A percentile compares a stretch with the other conserved stretches of the same genome.
phyloP scores from a whole-genome alignment of 2,888 invertebrate species.

The Saturnia japonica region DNA sequence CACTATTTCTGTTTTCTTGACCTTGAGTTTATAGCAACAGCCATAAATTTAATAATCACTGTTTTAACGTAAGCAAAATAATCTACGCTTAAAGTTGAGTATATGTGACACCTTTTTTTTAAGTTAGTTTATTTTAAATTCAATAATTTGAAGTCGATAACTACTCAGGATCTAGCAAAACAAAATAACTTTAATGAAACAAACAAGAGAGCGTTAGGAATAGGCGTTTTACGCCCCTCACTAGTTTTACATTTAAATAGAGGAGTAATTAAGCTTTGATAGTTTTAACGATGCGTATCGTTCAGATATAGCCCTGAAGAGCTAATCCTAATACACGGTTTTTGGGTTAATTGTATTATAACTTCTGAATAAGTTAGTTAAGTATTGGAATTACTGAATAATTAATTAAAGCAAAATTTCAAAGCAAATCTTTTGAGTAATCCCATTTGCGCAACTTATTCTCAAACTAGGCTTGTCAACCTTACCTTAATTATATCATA shows the following conservation, averaged over 20 bases:
- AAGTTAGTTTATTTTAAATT: neutral
- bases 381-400: neutral
- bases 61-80: no score
- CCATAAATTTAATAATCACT: no score
- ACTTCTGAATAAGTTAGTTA: neutral
- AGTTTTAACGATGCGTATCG: neutral
- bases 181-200: conserved; percentile 7
- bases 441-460: neutral
- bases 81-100: no score
- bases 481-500: neutral
- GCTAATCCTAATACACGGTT: neutral
- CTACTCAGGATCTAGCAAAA: neutral
- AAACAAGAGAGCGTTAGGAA: neutral
- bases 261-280: neutral
- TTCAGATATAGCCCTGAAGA: neutral
- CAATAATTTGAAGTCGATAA: neutral
- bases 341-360: conserved; percentile 7
- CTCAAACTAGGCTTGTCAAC: neutral
- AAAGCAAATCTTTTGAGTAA: neutral
- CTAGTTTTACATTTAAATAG: conserved; percentile 12
- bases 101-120: neutral
- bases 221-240: neutral
- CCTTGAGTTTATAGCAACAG: no score
- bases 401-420: neutral
- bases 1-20: no score